Evolutionary conservation across 2,113 vertebrate genomes (phyloP), one percentile per base, ranked within the genome.

Genomic region (Phoenicopterus ruber): DNA sequence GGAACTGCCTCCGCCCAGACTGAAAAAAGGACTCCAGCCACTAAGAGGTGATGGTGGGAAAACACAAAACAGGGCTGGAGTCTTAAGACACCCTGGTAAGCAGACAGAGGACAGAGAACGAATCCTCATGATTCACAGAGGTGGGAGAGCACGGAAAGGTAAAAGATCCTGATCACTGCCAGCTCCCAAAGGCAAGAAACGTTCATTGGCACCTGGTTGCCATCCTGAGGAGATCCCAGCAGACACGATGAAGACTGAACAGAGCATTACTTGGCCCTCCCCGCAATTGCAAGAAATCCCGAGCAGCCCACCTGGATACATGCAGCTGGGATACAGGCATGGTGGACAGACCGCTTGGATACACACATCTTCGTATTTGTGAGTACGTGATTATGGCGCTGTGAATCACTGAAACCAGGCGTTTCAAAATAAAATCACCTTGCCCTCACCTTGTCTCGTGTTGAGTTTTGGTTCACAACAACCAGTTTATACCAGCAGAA

Each of bases 221-320:
- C 49, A 59, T n/a, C 22, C 55, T 46, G 28, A 77, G 66, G 54
- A 72, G 73, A 78, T 66, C 17, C 25, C 81, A 89, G 49, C 29
- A 89, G 40, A 40, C 21, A 32, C 0, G 1, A 13, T 1, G 8
- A 44, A 46, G 11, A 32, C 9, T 55, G 29, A 32, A 4, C 1
- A 40, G 17, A 76, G 10, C 28, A 4, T 50, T 38, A 20, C 24
- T 25, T 17, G 13, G 15, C 4, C 8, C 26, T 83, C 19, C 2
- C 2, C 0, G 1, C 25, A 70, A 40, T 1, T 50, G 54, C 61
- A 69, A 44, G 47, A 59, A 86, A 36, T 44, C 24, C 24, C n/a
- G 36, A 62, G 50, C 55, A 54, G 47, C 57, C 32, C 12, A 28
- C 13, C 24, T 32, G 55, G 19, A 7, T 20, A 22, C 0, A 0